These are phyloP conservation scores for Exocentrus adspersus DNA, from an alignment of 2,888 invertebrate species.

Conservation along the genomic window DNA sequence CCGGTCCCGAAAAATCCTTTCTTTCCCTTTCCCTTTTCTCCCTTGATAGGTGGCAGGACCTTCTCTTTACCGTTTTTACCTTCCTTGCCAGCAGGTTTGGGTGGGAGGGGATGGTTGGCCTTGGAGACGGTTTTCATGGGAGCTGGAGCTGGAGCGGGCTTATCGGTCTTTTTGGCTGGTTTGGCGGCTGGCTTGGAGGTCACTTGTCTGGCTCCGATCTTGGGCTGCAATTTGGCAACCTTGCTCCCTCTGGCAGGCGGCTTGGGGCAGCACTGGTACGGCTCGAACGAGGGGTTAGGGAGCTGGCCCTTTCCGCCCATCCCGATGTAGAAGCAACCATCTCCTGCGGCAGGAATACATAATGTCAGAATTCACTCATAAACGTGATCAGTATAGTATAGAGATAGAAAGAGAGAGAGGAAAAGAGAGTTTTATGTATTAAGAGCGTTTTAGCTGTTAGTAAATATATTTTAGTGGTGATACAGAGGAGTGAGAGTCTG, in stretches of 20 bases:
- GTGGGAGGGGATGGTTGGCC: constrained; percentile 53
- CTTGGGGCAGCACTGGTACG: constrained; percentile 93
- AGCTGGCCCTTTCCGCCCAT: constrained; percentile 86
- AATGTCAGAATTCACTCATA: constrained; percentile 72
- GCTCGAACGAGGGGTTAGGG: constrained; percentile 82
- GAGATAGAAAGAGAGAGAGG: constrained; percentile 24
- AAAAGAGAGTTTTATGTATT: constrained; percentile 36
- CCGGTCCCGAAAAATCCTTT: constrained; percentile 88
- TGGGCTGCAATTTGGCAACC: constrained; percentile 78
- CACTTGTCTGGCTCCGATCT: constrained; percentile 44
- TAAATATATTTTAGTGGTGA: constrained; percentile 48
- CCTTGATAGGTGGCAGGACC: constrained; percentile 67
- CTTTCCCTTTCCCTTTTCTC: constrained; percentile 72
- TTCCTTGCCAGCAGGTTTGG: constrained; percentile 41
- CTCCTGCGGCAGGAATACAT: constrained; percentile 86
- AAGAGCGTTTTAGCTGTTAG: constrained; percentile 55
- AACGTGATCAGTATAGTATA: constrained; percentile 36
- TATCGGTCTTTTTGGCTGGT: constrained; percentile 62
- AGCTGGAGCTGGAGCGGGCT: constrained; percentile 46
- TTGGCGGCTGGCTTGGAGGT: constrained; percentile 31
- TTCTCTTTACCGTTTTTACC: constrained; percentile 37
- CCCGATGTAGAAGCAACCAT: constrained; percentile 97
- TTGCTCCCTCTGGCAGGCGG: constrained; percentile 82
- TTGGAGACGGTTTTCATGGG: constrained; percentile 61
- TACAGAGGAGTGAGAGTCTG: constrained; percentile 61